Conservation (phyloP, 2,888 invertebrate genomes). For the Drosophila acutilabella region DNA sequence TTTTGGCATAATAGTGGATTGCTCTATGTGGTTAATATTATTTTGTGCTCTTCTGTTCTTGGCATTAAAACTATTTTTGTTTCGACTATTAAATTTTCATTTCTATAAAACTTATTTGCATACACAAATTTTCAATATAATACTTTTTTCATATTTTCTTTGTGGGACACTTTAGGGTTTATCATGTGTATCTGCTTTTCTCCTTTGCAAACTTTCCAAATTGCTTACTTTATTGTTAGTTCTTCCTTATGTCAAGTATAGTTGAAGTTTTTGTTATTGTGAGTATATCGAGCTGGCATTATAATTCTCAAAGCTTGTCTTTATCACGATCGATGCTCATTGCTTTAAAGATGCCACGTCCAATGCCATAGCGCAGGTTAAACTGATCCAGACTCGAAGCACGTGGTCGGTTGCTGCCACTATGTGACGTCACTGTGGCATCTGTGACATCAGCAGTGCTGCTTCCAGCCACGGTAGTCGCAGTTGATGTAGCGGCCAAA, state of each 20-base stretch:
- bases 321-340: slow-evolving; percentile 85
- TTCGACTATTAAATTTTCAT: slow-evolving; percentile 6
- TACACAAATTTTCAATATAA: background rate
- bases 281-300: slow-evolving; percentile 47
- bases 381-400: slow-evolving; percentile 85
- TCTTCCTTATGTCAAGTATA: slow-evolving; percentile 30
- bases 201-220: slow-evolving; percentile 63
- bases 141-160: slow-evolving; percentile 1
- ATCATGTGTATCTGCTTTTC: slow-evolving; percentile 42
- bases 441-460: slow-evolving; percentile 6
- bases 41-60: slow-evolving; percentile 12
- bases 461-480: background rate
- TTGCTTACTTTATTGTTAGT: slow-evolving; percentile 51
- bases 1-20: slow-evolving; percentile 38
- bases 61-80: slow-evolving; percentile 16
- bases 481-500: slow-evolving; percentile 5
- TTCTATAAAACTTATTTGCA: background rate
- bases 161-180: slow-evolving; percentile 9
- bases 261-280: slow-evolving; percentile 18
- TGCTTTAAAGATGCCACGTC: slow-evolving; percentile 84
- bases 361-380: slow-evolving; percentile 82
- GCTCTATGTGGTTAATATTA: slow-evolving; percentile 27
- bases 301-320: slow-evolving; percentile 85
- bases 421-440: slow-evolving; percentile 25
- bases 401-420: slow-evolving; percentile 71